These are phyloP conservation scores for Trachelus troglodyta DNA, from an alignment of 2,888 invertebrate genomes.

Conservation along the genomic window DNA sequence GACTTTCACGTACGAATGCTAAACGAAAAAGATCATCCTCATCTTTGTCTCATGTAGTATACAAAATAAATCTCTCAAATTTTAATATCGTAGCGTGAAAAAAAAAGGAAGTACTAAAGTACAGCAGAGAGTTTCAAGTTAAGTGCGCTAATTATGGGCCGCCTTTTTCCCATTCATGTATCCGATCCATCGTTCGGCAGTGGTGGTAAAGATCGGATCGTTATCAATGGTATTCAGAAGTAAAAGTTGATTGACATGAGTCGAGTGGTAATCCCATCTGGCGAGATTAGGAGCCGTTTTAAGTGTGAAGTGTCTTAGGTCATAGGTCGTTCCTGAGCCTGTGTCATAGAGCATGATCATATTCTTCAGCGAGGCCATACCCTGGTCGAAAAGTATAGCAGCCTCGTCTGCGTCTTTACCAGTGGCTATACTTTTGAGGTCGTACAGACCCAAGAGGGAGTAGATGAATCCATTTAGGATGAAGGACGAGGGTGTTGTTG, in stretches of 20 bases:
- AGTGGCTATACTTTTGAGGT: constrained; percentile 86
- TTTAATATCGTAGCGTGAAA: constrained; percentile 4
- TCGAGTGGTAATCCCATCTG: constrained; percentile 98
- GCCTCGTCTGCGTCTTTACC: constrained; percentile 78
- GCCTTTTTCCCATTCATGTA: constrained; percentile 96
- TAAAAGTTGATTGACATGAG: constrained; percentile 96
- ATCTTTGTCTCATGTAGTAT: not conserved
- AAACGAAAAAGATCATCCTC: not conserved
- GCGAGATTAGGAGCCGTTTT: constrained; percentile 94
- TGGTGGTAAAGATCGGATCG: constrained; percentile 83
- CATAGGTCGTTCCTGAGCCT: constrained; percentile 95
- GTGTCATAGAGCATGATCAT: constrained; percentile 94
- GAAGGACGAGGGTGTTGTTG: constrained; percentile 93
- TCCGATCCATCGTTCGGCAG: constrained; percentile 92
- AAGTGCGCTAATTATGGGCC: constrained; percentile 82
- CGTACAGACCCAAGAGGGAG: constrained; percentile 94
- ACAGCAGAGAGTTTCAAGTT: not conserved
- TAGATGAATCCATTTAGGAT: constrained; percentile 99
- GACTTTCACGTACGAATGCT: not conserved
- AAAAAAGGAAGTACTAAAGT: constrained; percentile 3
- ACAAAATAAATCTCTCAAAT: not conserved
- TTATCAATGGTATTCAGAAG: constrained; percentile 87
- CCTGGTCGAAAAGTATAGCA: constrained; percentile 82
- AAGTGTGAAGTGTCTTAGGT: constrained; percentile 91
- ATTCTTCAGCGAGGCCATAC: constrained; percentile 86